Evolutionary conservation across 2,113 vertebrate genomes (phyloP), one percentile per base, ranked within the genome.

Genomic region (Cephalopholis sonnerati): DNA sequence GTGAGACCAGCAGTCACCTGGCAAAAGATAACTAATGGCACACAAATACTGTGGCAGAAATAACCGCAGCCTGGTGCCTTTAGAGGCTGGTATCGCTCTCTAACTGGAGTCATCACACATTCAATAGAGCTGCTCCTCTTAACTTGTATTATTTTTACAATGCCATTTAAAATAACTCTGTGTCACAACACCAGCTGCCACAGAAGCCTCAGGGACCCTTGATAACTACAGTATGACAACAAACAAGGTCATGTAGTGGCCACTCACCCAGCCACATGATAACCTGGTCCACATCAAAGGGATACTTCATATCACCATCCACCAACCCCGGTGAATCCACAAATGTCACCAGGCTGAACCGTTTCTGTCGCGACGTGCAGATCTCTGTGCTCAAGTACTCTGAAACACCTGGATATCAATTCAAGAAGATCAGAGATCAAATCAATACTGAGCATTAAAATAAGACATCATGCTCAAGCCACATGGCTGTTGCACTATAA

Each of bases 271-370:
- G 92, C 96, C 96, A 96, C 54, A 96, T 81, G 57, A 97, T 81
- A 2, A 96, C 95, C n/a, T 95, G 90, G 12, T 97, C 96, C 66
- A 97, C 96, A 24, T 97, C 95, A 80, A 97, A 97, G 7, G 96
- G 96, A 66, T 97, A 97, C 90, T 97, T 97, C 96, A 97, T 97
- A 63, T 97, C 96, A 0, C 96, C 96, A 1, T 97, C 96, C 66
- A 97, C 96, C 81, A 96, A 87, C 0, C 96, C 96, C 0, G 96
- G 96, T 0, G 96, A 95, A 84, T 97, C 96, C 75, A 96, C 96
- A 86, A 97, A 97, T 0, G 96, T 97, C 87, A 97, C 94, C 87
- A 97, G 84, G 84, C 94, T 95, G 90, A 97, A 97, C 16, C 95
- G 95, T 72, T 96, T 97, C 93, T 97, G 96, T 27, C 96, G 91